phyloP scores from a whole-genome alignment of 1,140 invertebrate species.

The Phocides pigmalion region DNA sequence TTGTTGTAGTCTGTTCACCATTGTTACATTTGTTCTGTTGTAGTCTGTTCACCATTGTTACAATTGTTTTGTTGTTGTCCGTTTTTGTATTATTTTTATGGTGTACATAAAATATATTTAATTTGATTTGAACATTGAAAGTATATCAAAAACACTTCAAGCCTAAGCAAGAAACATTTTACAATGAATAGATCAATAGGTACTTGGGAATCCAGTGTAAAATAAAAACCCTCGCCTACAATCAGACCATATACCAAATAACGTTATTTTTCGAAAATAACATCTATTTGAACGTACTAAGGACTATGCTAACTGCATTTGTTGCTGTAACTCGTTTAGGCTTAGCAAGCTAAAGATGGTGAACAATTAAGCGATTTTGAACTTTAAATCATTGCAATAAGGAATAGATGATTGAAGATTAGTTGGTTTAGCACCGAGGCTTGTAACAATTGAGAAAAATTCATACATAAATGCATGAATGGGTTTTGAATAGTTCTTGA shows the following conservation, averaged over 20 bases:
- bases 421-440: not conserved
- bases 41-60: too few species aligned
- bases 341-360: not conserved
- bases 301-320: slow-evolving; percentile 1
- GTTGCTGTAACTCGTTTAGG: slow-evolving; percentile 27
- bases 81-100: too few species aligned
- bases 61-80: too few species aligned
- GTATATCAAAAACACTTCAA: too few species aligned
- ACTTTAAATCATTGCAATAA: not conserved
- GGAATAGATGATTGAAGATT: not conserved
- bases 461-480: slow-evolving; percentile 40
- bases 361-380: not conserved
- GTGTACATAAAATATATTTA: not conserved
- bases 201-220: not conserved
- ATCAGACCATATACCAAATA: not conserved
- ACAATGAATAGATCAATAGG: not conserved
- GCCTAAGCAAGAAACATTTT: not conserved
- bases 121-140: not conserved
- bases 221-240: not conserved
- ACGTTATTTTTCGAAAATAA: not conserved
- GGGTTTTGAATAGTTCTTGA: slow-evolving; percentile 36
- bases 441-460: slow-evolving; percentile 38
- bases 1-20: too few species aligned
- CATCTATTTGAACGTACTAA: not conserved
- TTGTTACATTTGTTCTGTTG: too few species aligned